These are phyloP conservation scores for Stenodera caucasica DNA, from an alignment of 2,888 invertebrate genomes.

Conservation along the genomic window DNA sequence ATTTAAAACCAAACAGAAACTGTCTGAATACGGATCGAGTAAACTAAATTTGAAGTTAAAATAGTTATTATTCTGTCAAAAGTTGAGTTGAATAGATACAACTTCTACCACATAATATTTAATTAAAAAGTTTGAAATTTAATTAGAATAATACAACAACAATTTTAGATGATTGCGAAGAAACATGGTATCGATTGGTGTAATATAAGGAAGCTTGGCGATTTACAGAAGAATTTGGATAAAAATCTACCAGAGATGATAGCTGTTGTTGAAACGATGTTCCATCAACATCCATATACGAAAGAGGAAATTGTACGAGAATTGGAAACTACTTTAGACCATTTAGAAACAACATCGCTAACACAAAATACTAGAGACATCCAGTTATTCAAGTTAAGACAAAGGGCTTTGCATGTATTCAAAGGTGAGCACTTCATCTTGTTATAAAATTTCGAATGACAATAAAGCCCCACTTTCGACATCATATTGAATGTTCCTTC, in stretches of 20 bases:
- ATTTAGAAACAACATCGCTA: conserved; percentile 68
- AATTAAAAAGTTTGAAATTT: background rate
- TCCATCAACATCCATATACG: conserved; percentile 70
- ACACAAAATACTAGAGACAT: conserved; percentile 66
- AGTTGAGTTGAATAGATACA: background rate
- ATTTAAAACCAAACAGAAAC: background rate
- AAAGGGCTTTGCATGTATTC: conserved; percentile 89
- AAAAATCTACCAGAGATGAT: conserved; percentile 71
- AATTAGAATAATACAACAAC: background rate
- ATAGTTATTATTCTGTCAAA: background rate
- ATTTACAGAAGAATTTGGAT: conserved; percentile 70
- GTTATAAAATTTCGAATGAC: conserved; percentile 7
- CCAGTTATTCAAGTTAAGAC: conserved; percentile 72
- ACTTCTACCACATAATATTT: background rate
- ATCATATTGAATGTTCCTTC: background rate
- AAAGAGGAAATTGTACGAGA: conserved; percentile 68
- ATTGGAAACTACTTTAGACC: conserved; percentile 62
- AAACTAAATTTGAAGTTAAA: background rate
- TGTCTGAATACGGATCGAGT: background rate
- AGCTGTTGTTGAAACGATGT: conserved; percentile 62
- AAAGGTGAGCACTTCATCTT: conserved; percentile 60
- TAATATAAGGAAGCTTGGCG: conserved; percentile 67
- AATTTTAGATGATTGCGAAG: conserved; percentile 67
- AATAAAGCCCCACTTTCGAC: background rate
- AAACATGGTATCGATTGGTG: conserved; percentile 64